Evolutionary conservation across 2,888 invertebrate genomes (phyloP).

Genomic region (Holacanthella duospinosa): DNA sequence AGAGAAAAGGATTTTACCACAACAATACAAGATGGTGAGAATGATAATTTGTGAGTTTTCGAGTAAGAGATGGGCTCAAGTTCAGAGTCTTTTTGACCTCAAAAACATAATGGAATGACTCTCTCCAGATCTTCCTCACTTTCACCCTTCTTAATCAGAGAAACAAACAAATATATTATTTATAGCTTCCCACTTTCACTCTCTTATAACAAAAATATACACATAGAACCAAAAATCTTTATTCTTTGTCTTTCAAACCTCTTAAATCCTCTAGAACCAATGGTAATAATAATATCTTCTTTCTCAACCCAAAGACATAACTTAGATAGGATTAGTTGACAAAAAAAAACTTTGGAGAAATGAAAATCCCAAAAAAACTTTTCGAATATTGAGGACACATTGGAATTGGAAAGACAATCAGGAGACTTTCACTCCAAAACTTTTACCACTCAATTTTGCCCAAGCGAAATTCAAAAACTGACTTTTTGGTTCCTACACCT

Average conservation of each 20-base stretch:
- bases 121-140: neutral
- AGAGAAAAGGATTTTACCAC: neutral
- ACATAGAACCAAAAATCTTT: no score
- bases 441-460: no score
- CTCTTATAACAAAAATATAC: neutral
- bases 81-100: slow-evolving; percentile 1
- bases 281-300: neutral
- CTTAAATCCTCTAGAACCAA: neutral
- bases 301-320: neutral
- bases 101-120: slow-evolving; percentile 6
- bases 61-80: neutral
- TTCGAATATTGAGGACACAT: neutral
- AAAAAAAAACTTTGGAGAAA: neutral
- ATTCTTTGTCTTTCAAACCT: no score
- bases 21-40: slow-evolving; percentile 2
- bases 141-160: slow-evolving; percentile 1
- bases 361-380: neutral
- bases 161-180: slow-evolving; percentile 2
- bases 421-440: no score
- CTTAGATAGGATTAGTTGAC: neutral
- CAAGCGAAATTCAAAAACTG: no score
- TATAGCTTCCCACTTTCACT: neutral
- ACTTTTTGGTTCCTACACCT: no score
- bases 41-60: slow-evolving; percentile 1
- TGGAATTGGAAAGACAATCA: neutral